Conservation (phyloP, 2,113 vertebrate genomes). For the Paedocypris sp. region DNA sequence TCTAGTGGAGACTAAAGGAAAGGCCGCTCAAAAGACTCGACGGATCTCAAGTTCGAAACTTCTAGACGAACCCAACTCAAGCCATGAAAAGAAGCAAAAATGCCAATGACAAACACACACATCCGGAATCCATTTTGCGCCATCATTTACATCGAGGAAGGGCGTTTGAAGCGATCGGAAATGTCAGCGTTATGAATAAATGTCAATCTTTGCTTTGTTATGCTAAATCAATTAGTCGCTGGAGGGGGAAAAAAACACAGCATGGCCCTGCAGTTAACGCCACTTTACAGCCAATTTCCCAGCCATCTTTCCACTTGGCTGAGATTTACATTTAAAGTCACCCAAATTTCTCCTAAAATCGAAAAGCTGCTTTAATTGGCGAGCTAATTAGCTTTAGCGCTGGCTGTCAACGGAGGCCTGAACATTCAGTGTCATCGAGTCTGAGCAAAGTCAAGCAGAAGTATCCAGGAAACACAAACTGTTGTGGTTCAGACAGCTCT, state of each 20-base stretch:
- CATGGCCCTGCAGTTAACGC: slow-evolving; percentile 13
- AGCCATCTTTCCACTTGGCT: slow-evolving; percentile 31
- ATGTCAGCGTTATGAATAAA: slow-evolving; percentile 39
- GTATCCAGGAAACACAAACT: background rate
- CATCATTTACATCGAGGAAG: slow-evolving; percentile 34
- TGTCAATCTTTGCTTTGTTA: slow-evolving; percentile 44
- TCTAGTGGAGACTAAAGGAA: too few species aligned
- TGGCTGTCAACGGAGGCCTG: slow-evolving; percentile 26
- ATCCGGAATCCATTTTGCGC: slow-evolving; percentile 22
- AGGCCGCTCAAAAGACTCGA: slow-evolving; percentile 34
- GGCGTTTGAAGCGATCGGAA: slow-evolving; percentile 34
- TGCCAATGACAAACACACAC: slow-evolving; percentile 16
- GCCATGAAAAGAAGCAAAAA: background rate
- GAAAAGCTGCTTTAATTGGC: slow-evolving; percentile 53
- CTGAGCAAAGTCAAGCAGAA: slow-evolving; percentile 24
- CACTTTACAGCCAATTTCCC: slow-evolving; percentile 25
- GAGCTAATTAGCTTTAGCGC: slow-evolving; percentile 50
- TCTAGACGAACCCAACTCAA: slow-evolving; percentile 30
- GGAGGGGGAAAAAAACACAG: slow-evolving; percentile 16
- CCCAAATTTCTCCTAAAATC: slow-evolving; percentile 40
- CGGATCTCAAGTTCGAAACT: slow-evolving; percentile 35
- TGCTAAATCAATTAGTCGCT: slow-evolving; percentile 37
- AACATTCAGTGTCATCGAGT: slow-evolving; percentile 46
- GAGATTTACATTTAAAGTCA: slow-evolving; percentile 38
- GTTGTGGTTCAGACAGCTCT: slow-evolving; percentile 29